phyloP scores from a whole-genome alignment of 1,140 invertebrate species.

The Dinothrombium tinctorium region DNA sequence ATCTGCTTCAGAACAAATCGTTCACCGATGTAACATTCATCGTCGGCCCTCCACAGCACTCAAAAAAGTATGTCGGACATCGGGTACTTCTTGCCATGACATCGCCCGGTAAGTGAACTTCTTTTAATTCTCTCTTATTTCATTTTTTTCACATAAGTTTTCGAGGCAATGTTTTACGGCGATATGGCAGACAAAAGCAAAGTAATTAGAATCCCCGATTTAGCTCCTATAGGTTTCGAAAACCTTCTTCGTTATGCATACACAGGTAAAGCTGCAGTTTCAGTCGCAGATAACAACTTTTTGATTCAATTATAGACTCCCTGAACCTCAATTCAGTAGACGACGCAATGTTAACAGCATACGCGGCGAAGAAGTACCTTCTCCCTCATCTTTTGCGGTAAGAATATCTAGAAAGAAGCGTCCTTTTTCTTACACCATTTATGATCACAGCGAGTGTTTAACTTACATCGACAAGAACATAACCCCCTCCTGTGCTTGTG shows the following conservation, averaged over 20 bases:
- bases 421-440: neutral
- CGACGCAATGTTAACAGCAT: conserved; percentile 19
- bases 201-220: conserved; percentile 18
- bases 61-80: conserved; percentile 19
- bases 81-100: conserved; percentile 18
- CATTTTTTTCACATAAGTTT: conserved; percentile 11
- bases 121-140: neutral
- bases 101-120: conserved; percentile 10
- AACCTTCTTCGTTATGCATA: conserved; percentile 18
- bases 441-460: conserved; percentile 15
- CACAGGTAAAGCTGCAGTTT: conserved; percentile 5
- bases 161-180: conserved; percentile 19
- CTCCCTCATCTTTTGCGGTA: conserved; percentile 16
- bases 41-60: conserved; percentile 17
- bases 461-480: conserved; percentile 18
- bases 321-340: conserved; percentile 17
- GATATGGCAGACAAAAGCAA: conserved; percentile 20
- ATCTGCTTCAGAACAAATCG: conserved; percentile 18
- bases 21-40: conserved; percentile 19
- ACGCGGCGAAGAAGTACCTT: conserved; percentile 18
- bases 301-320: conserved; percentile 11
- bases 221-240: conserved; percentile 19
- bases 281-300: neutral
- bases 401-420: too few species aligned
- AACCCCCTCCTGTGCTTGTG: conserved; percentile 17